Percentiles rank a stretch among this genome's conserved stretches.
These are phyloP conservation scores for Cephalotes varians DNA, from an alignment of 2,888 invertebrate species.

Conservation along the genomic window DNA sequence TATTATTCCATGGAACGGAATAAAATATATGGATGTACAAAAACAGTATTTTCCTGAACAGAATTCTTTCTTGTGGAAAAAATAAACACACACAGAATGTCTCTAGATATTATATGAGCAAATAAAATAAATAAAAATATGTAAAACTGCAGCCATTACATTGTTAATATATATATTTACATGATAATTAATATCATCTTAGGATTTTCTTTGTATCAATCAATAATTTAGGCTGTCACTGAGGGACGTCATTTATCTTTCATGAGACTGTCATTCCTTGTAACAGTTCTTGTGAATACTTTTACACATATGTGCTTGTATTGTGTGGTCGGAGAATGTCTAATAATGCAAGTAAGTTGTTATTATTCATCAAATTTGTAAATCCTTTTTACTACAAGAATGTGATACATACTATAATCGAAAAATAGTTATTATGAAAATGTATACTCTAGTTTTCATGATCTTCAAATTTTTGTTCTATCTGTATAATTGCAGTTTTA, in stretches of 20 bases:
- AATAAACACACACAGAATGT: too few relatives aligned
- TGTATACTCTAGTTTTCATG: too few relatives aligned
- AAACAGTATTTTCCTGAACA: too few relatives aligned
- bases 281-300: not conserved
- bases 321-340: conserved; percentile 53
- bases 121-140: not conserved
- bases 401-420: not conserved
- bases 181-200: not conserved
- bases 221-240: conserved; percentile 19
- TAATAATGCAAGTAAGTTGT: conserved; percentile 44
- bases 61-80: too few relatives aligned
- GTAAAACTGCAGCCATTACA: not conserved
- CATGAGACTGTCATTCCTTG: not conserved
- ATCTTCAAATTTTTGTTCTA: not conserved
- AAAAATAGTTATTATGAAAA: not conserved
- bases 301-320: conserved; percentile 49
- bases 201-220: not conserved
- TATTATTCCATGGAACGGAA: too few relatives aligned
- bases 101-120: too few relatives aligned
- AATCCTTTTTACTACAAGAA: not conserved
- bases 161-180: conserved; percentile 14
- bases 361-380: not conserved
- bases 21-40: too few relatives aligned
- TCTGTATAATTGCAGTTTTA: not conserved
- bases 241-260: conserved; percentile 28